Base-by-base conservation (phyloP, 1,140 invertebrate genomes). In the Sarcophaga peregrina region DNA sequence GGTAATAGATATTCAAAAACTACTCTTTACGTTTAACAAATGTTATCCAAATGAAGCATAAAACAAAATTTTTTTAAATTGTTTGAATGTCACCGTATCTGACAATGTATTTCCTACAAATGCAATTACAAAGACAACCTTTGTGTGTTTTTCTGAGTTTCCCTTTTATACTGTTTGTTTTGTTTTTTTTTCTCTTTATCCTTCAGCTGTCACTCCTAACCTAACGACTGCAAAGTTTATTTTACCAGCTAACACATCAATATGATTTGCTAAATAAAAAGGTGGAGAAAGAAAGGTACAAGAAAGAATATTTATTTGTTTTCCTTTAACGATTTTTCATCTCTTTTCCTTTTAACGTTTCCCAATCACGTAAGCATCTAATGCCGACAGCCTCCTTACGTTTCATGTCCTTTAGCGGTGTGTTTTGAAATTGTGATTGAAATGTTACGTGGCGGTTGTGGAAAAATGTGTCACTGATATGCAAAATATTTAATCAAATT, bases 401-500 rank as follows among this genome's bases (percentile, higher is more conserved):
- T 15, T 58, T 58, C 13, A 58, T 13, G 13, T 1, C 11, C 54
- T 11, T 13, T 58, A 13, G 13, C 5, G 3, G 20, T 68, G 17
- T 68, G 17, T 68, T 20, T 68, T 68, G 20, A 25, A 68, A 68
- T 68, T 68, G 5, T 68, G n/a, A 17, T 68, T 68, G 62, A 68
- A 68, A n/a, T 68, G 62, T 68, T 4, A 20, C 17, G n/a, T 68
- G 58, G 17, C 20, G 10, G 62, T 20, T 68, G 17, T 68, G 17
- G 62, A 68, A 37, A 68, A 20, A 68, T 20, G 62, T 68, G 62
- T 68, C 62, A 68, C 6, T 68, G 20, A 8, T 68, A 25, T 25
- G 0, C 62, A n/a, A 37, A 37, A 68, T 68, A 25, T 68, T 68
- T 68, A 68, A 68, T 68, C 62, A 68, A 68, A 68, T 68, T 68